These are phyloP conservation scores for Colletes collaris DNA, from an alignment of 2,888 invertebrate species.

Conservation along the genomic window DNA sequence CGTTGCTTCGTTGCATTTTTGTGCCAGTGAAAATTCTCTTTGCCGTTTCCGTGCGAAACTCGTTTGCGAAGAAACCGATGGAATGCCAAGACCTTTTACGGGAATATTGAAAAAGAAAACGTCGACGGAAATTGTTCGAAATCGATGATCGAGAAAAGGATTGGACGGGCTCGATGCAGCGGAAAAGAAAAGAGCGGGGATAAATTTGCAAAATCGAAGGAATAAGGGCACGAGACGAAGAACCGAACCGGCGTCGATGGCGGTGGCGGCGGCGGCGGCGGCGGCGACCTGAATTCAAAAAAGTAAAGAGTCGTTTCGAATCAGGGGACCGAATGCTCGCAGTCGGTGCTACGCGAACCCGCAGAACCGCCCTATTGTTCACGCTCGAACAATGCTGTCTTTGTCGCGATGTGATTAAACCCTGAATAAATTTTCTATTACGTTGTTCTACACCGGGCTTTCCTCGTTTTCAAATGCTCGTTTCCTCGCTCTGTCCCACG, in stretches of 20 bases:
- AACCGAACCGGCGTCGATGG: constrained; percentile 34
- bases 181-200: neutral
- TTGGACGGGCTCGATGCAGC: neutral
- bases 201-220: constrained; percentile 12
- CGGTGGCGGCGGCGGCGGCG: neutral
- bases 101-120: neutral
- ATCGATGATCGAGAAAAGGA: constrained; percentile 9
- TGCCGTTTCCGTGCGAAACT: no score
- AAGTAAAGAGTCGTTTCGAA: constrained; percentile 64
- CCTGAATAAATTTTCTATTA: constrained; percentile 77
- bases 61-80: no score
- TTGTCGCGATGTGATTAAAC: constrained; percentile 78
- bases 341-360: constrained; percentile 53
- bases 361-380: constrained; percentile 69
- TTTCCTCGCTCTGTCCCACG: neutral
- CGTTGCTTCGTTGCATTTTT: no score
- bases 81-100: no score
- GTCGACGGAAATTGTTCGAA: neutral
- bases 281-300: constrained; percentile 49
- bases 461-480: constrained; percentile 36
- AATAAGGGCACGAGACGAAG: constrained; percentile 21
- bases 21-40: no score
- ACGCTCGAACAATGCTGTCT: constrained; percentile 74
- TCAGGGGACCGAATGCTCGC: constrained; percentile 41
- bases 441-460: constrained; percentile 47